Base-by-base conservation (phyloP, 1,140 invertebrate species). In the Macrosteles quadrilineatus region DNA sequence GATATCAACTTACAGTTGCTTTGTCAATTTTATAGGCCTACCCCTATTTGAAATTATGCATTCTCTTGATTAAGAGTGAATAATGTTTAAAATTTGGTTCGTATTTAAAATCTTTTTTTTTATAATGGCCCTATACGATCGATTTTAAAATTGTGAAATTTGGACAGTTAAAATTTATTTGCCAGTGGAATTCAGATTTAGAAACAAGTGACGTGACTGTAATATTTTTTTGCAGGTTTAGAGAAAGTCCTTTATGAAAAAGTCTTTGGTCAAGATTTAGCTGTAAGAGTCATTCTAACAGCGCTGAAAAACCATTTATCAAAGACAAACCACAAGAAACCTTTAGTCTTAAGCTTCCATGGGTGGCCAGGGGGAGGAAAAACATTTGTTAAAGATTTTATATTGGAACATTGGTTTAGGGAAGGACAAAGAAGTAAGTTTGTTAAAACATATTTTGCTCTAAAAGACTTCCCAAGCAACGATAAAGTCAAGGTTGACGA, bases 301-400 rank as follows among this genome's bases (percentile, higher is more conserved):
- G 88, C 89, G 36, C 79, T 91, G 43, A 73, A 75, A 32, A 82
- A 83, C 1, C 85, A 90, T 75, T 77, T 83, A 75, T 78, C 45
- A 91, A 66, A 27, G 45, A 66, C 27, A 3, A 19, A 43, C n/a
- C 9, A 79, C 36, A 75, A 78, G 47, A 92, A 92, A 79, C 87
- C 91, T 67, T 77, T 92, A 31, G 87, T 87, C 0, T 83, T 92
- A 75, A 90, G 89, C 78, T 87, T 92, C 75, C 91, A 94, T 83
- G 92, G 92, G 0, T 87, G 87, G 78, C 87, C 91, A n/a, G 93
- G 93, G 29, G 88, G 87, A 55, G 94, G 94, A 0, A 97, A 97
- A 78, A 96, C 92, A 78, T 94, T 88, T 85, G 89, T 95, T 17
- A 82, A 88, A 19, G 85, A 85, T 66, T 87, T 95, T 76, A 91